A percentile compares a stretch with the other conserved stretches of the same genome.
These are phyloP conservation scores for Philereme vetulata DNA, from an alignment of 2,888 invertebrate genomes.

Conservation along the genomic window DNA sequence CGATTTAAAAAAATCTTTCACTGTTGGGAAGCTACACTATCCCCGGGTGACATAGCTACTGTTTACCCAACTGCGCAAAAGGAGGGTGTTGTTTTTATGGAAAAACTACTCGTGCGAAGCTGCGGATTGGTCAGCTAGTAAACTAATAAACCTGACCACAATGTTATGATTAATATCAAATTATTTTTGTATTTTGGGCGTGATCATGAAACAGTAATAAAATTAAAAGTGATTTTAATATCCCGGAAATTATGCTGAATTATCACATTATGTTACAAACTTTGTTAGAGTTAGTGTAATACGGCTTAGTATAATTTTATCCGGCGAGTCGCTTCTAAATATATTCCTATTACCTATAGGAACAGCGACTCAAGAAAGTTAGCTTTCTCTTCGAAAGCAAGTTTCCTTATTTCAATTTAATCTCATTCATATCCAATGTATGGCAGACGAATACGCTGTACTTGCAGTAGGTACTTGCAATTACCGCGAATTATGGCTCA, in stretches of 20 bases:
- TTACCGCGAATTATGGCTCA: conserved; percentile 18
- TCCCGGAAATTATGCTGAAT: not conserved
- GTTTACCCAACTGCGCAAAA: no score
- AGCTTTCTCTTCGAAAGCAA: conserved; percentile 29
- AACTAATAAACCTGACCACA: no score
- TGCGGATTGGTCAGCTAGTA: no score
- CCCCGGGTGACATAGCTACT: no score
- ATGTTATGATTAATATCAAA: no score
- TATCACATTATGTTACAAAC: not conserved
- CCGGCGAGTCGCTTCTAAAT: not conserved
- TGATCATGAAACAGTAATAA: not conserved
- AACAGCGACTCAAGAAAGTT: conserved; percentile 24
- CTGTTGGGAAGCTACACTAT: no score
- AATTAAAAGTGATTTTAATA: not conserved
- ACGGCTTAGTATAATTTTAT: conserved; percentile 11
- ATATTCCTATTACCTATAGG: conserved; percentile 19
- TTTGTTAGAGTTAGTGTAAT: not conserved
- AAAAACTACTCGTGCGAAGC: no score
- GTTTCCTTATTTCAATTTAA: conserved; percentile 24
- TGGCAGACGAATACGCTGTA: conserved; percentile 7
- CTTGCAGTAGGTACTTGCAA: not conserved
- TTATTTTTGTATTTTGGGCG: no score
- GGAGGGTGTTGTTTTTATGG: no score
- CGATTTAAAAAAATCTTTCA: no score
- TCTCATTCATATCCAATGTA: conserved; percentile 16